Conservation (phyloP, 1,140 invertebrate species). For the Augochlora pura region DNA sequence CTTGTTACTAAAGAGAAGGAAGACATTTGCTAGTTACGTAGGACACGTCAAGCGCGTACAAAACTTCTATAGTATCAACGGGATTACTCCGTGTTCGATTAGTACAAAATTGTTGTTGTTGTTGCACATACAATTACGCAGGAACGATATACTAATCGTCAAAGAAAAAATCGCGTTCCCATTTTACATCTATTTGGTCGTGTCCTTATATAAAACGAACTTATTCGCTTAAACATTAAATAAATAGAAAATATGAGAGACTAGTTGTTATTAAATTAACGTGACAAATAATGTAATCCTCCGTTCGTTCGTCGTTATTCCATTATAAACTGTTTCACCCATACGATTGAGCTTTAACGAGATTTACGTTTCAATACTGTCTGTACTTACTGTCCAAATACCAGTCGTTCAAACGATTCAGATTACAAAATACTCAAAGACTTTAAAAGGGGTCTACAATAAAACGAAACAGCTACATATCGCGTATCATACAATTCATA, state of each 20-base stretch:
- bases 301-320: constrained; percentile 20
- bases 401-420: not conserved
- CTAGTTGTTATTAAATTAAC: constrained; percentile 72
- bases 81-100: constrained; percentile 39
- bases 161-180: constrained; percentile 64
- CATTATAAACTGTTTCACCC: constrained; percentile 30
- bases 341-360: constrained; percentile 35
- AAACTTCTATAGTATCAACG: constrained; percentile 64
- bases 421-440: not conserved
- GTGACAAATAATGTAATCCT: constrained; percentile 37
- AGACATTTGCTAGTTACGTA: constrained; percentile 73
- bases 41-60: constrained; percentile 67
- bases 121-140: constrained; percentile 48
- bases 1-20: constrained; percentile 69
- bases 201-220: constrained; percentile 62
- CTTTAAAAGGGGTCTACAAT: not conserved
- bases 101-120: constrained; percentile 47
- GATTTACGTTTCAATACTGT: constrained; percentile 27
- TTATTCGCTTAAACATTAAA: constrained; percentile 54
- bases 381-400: constrained; percentile 11
- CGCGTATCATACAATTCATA: constrained; percentile 6
- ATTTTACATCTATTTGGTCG: constrained; percentile 67
- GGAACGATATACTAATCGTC: constrained; percentile 53
- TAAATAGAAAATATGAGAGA: constrained; percentile 70
- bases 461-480: not conserved